phyloP scores from a whole-genome alignment of 35 echinoderm and acorn worm species.

The Lytechinus pictus region DNA sequence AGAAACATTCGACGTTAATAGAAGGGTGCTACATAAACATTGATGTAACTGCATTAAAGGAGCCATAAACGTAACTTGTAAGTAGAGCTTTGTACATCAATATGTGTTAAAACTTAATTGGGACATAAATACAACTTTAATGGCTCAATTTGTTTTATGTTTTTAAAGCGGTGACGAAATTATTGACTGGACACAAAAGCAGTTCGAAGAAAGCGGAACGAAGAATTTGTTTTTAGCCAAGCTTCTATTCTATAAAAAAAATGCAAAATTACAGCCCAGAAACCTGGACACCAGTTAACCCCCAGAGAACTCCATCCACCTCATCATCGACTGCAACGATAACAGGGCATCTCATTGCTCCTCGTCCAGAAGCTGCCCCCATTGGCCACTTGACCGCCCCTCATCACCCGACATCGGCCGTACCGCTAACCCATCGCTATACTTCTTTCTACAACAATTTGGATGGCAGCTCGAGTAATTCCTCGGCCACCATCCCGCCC shows the following conservation, averaged over 20 bases:
- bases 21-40: background rate
- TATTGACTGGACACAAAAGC: background rate
- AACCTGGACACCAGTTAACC: background rate
- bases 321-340: background rate
- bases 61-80: background rate
- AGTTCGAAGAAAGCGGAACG: background rate
- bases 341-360: background rate
- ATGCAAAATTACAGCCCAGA: conserved; percentile 19
- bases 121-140: background rate
- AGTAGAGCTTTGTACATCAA: too few species aligned
- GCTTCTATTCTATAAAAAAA: background rate
- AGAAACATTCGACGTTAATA: background rate
- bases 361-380: background rate
- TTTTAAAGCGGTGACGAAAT: background rate
- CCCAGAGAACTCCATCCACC: background rate
- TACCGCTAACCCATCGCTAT: conserved; percentile 49
- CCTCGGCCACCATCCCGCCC: conserved; percentile 24
- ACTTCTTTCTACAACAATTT: conserved; percentile 32
- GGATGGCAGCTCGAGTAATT: background rate
- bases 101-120: background rate
- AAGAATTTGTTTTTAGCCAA: background rate
- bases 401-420: background rate
- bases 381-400: background rate
- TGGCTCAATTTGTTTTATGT: background rate
- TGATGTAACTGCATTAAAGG: background rate